Conservation (phyloP, 2,113 vertebrate species). For the Daubentonia madagascariensis region DNA sequence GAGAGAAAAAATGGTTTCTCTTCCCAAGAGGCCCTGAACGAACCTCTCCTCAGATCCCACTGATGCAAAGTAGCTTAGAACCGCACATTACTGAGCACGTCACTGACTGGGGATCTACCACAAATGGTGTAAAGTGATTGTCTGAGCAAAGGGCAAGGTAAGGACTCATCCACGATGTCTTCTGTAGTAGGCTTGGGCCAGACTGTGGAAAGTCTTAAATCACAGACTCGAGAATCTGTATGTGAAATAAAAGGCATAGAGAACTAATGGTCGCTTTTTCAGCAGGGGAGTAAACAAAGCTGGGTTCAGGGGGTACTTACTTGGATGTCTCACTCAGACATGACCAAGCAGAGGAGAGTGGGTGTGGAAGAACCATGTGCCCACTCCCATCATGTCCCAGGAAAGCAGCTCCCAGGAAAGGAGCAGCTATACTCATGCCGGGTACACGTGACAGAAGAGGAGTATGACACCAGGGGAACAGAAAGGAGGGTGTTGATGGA, state of each 20-base stretch:
- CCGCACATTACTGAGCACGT: background rate
- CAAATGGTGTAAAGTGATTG: background rate
- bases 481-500: background rate
- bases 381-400: accelerated
- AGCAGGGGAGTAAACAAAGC: background rate
- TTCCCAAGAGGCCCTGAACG: background rate
- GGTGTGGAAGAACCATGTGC: background rate
- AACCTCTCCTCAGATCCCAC: background rate
- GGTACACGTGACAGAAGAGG: background rate
- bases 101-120: background rate
- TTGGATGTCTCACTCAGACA: background rate
- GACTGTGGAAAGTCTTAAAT: background rate
- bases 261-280: background rate
- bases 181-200: background rate
- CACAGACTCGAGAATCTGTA: background rate
- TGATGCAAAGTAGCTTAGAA: background rate
- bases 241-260: background rate
- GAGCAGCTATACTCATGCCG: background rate
- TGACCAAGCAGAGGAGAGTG: too few species aligned
- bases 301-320: background rate
- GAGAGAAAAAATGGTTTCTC: background rate
- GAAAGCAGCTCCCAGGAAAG: background rate
- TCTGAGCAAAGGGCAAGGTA: background rate
- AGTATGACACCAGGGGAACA: background rate
- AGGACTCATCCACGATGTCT: background rate